A percentile compares a stretch with the other conserved stretches of the same genome.
Evolutionary conservation across 1,140 invertebrate genomes (phyloP).

Genomic region (Ctenoplectra terminalis): DNA sequence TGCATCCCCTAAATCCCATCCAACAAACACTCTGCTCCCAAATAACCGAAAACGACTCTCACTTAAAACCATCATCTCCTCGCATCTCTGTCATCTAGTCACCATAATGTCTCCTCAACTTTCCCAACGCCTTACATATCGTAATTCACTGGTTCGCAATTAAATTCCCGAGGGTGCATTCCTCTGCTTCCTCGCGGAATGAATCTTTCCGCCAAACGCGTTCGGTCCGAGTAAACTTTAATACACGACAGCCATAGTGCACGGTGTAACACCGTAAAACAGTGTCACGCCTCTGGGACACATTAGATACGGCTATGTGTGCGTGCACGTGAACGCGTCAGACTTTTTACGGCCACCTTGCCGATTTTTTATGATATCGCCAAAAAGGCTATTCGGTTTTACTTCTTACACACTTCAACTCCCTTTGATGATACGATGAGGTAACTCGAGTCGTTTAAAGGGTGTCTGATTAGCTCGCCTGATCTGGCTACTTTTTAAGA

Average conservation of each 20-base stretch:
- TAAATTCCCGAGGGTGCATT: not conserved
- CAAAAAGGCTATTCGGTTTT: not conserved
- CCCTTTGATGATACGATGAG: no score
- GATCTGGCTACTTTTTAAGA: no score
- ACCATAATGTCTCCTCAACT: not conserved
- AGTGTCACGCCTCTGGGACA: not conserved
- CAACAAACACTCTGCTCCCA: not conserved
- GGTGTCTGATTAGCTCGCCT: no score
- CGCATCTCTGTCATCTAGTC: no score
- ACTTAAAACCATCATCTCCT: no score
- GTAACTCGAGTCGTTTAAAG: not conserved
- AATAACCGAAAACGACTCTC: no score
- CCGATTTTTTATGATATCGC: conserved; percentile 57
- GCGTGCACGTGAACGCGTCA: conserved; percentile 8
- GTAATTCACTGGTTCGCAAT: not conserved
- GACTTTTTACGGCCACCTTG: conserved; percentile 44
- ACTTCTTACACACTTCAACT: not conserved
- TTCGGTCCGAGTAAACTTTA: conserved; percentile 36
- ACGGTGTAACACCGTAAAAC: not conserved
- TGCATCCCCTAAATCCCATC: not conserved
- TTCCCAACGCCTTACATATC: not conserved
- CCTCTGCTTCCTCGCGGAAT: not conserved
- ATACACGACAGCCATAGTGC: not conserved
- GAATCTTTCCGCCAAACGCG: not conserved
- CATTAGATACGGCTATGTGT: not conserved